phyloP scores from a whole-genome alignment of 2,888 invertebrate species.

The Baccha elongata region DNA sequence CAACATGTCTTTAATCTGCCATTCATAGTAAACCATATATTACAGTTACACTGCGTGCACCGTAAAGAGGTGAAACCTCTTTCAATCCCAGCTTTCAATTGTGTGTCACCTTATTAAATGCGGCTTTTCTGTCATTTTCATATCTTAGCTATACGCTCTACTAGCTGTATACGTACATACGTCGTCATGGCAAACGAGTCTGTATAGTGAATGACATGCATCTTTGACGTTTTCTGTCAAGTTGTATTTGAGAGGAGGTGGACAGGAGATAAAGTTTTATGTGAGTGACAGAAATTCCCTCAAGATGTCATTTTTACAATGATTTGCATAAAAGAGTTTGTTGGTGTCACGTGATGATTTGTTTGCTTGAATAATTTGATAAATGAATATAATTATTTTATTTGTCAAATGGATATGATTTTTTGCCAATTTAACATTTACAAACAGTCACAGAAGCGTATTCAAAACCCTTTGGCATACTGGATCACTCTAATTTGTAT shows the following conservation, averaged over 20 bases:
- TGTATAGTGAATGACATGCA: constrained; percentile 53
- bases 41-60: constrained; percentile 48
- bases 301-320: constrained; percentile 52
- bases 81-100: constrained; percentile 66
- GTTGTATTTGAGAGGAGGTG: constrained; percentile 46
- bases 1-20: constrained; percentile 41
- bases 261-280: constrained; percentile 57
- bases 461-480: no score
- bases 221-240: constrained; percentile 55
- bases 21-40: constrained; percentile 45
- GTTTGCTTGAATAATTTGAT: background rate
- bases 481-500: no score
- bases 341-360: background rate
- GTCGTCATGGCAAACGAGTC: constrained; percentile 49
- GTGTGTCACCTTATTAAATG: constrained; percentile 65
- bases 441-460: no score
- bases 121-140: constrained; percentile 56
- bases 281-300: constrained; percentile 59
- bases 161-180: constrained; percentile 27
- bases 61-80: constrained; percentile 60
- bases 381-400: constrained; percentile 10
- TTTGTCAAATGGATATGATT: no score
- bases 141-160: constrained; percentile 54
- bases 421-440: no score
- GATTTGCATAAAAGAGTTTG: constrained; percentile 21